Evolutionary conservation across 2,113 vertebrate species (phyloP).

Genomic region (Odobenus rosmarus): DNA sequence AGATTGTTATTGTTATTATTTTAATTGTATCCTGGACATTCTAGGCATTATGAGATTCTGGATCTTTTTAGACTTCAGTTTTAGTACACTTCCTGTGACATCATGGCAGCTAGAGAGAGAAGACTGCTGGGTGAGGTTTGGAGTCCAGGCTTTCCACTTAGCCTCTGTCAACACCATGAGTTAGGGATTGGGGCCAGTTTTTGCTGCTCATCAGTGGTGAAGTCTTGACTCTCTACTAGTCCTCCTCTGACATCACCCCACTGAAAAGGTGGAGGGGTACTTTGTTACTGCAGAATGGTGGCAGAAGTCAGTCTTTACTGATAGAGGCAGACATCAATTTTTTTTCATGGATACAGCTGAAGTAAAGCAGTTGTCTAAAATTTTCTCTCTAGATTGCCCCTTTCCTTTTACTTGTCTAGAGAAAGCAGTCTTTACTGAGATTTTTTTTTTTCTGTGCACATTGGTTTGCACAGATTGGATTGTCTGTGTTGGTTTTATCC

Average conservation of each 20-base stretch:
- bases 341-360: background rate
- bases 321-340: background rate
- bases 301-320: background rate
- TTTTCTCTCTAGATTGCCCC: background rate
- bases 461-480: background rate
- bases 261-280: background rate
- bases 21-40: background rate
- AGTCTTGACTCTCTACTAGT: background rate
- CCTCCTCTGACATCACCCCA: background rate
- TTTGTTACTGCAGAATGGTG: background rate
- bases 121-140: background rate
- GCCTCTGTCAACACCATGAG: background rate
- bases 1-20: background rate
- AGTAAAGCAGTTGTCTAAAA: background rate
- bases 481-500: background rate
- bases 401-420: background rate
- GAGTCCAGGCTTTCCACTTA: background rate
- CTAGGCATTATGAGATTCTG: background rate
- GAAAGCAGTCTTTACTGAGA: background rate
- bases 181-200: background rate
- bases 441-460: background rate
- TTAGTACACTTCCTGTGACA: background rate
- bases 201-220: background rate
- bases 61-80: background rate
- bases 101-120: background rate